Percentiles rank a stretch among this genome's conserved stretches.
Evolutionary conservation across 2,113 vertebrate species (phyloP).

Genomic region (Poeciliopsis retropinna): DNA sequence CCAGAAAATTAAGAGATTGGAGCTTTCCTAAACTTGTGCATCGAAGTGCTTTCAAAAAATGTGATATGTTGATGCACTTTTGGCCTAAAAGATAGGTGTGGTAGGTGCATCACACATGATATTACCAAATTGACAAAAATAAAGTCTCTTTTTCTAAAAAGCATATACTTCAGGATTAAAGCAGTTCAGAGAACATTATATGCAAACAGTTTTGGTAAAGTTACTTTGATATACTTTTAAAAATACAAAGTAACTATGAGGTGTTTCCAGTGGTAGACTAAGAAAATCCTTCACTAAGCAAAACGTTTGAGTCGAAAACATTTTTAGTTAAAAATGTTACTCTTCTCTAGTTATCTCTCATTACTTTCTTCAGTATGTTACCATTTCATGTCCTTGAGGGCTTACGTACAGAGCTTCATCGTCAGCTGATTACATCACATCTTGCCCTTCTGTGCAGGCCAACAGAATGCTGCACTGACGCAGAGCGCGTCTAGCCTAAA

Average conservation of each 20-base stretch:
- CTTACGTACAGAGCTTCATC: slow-evolving; percentile 1
- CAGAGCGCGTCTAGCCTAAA: slow-evolving; percentile 17
- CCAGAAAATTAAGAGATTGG: neutral
- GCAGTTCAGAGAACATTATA: neutral
- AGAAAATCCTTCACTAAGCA: neutral
- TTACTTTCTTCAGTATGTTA: slow-evolving; percentile 12
- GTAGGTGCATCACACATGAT: too few relatives aligned
- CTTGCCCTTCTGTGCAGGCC: slow-evolving; percentile 1
- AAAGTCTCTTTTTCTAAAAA: too few relatives aligned
- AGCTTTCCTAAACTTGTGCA: too few relatives aligned
- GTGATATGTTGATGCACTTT: too few relatives aligned
- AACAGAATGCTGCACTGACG: slow-evolving; percentile 8
- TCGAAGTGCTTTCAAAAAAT: too few relatives aligned
- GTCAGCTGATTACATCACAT: slow-evolving; percentile 27
- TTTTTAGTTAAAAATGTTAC: neutral
- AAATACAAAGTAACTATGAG: neutral
- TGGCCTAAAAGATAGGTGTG: too few relatives aligned
- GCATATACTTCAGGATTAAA: neutral
- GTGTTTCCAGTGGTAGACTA: neutral
- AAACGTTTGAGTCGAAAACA: too few relatives aligned
- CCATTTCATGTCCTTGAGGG: neutral
- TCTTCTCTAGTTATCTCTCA: slow-evolving; percentile 6
- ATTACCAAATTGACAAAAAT: too few relatives aligned
- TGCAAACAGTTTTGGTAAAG: neutral
- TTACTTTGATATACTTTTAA: neutral